phyloP scores from a whole-genome alignment of 2,797 vertebrate genomes.

The Telmatherina bonti region DNA sequence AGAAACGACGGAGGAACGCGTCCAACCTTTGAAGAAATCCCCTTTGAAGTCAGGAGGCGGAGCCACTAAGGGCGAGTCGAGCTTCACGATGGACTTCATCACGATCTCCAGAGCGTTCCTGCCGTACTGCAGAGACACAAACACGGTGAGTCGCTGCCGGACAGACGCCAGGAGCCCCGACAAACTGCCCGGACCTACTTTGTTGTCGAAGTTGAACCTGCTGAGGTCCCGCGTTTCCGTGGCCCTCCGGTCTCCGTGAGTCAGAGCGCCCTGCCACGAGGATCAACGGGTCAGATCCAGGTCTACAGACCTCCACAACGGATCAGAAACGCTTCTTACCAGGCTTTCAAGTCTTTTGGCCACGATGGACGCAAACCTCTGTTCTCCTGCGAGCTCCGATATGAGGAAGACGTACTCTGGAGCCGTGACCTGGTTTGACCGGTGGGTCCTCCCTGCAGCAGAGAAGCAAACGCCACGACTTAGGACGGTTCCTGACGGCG shows the following conservation, averaged over 20 bases:
- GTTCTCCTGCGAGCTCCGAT: slow-evolving; percentile 97
- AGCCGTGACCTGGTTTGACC: slow-evolving; percentile 98
- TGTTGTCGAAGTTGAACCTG: slow-evolving; percentile 99
- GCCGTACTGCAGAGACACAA: slow-evolving; percentile 87
- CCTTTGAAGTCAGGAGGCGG: slow-evolving; percentile 93
- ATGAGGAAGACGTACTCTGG: slow-evolving; percentile 98
- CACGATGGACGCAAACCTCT: slow-evolving; percentile 98
- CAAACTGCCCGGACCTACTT: slow-evolving; percentile 77
- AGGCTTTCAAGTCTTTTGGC: slow-evolving; percentile 98
- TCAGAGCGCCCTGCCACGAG: slow-evolving; percentile 91
- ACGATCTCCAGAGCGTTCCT: slow-evolving; percentile 98
- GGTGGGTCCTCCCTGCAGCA: slow-evolving; percentile 89
- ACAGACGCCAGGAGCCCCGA: rapidly evolving
- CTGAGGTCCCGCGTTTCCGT: slow-evolving; percentile 98
- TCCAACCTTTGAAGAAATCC: slow-evolving; percentile 97
- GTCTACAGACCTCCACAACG: not conserved
- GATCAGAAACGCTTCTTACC: slow-evolving; percentile 75
- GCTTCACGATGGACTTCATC: slow-evolving; percentile 98
- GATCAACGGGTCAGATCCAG: not conserved
- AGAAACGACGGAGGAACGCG: not conserved
- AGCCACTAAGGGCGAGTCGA: slow-evolving; percentile 92
- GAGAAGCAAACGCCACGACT: too few relatives aligned
- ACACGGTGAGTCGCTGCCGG: slow-evolving; percentile 13
- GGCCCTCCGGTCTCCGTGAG: slow-evolving; percentile 96
- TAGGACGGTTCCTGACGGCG: too few relatives aligned